phyloP scores from a whole-genome alignment of 2,113 vertebrate species.

The Isichthys henryi region DNA sequence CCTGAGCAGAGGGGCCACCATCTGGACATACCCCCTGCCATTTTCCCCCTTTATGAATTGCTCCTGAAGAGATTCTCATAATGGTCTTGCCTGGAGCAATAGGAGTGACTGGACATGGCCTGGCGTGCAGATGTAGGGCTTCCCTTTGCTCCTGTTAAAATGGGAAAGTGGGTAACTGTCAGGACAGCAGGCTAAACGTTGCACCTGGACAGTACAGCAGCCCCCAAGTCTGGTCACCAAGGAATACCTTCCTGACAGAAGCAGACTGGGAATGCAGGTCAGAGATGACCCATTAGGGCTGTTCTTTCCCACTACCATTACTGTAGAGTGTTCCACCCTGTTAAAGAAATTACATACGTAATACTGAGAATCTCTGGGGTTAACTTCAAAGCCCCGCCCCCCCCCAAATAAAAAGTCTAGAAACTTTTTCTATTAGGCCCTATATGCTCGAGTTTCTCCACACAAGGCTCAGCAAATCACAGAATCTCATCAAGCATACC shows the following conservation, averaged over 20 bases:
- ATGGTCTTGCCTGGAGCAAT: not conserved
- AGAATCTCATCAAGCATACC: not conserved
- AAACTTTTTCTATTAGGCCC: not conserved
- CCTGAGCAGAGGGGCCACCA: not conserved
- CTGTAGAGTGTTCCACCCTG: slow-evolving; percentile 14
- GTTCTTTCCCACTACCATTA: slow-evolving; percentile 31
- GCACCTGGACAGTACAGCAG: no score
- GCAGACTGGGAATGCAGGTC: slow-evolving; percentile 9
- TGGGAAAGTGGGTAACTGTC: not conserved
- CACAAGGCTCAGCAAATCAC: not conserved
- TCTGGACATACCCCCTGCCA: not conserved
- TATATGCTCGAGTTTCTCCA: not conserved
- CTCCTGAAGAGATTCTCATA: not conserved
- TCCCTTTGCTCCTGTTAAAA: slow-evolving; percentile 10
- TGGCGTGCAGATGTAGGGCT: slow-evolving; percentile 2
- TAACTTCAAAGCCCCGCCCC: not conserved
- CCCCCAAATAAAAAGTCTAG: not conserved
- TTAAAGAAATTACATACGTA: slow-evolving; percentile 16
- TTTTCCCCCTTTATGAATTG: not conserved
- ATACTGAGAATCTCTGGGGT: not conserved
- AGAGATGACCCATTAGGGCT: slow-evolving; percentile 23
- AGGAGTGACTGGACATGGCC: not conserved
- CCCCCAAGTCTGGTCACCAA: not conserved
- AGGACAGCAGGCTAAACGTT: no score
- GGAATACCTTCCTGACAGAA: slow-evolving; percentile 12